Base-by-base conservation (phyloP, 2,888 invertebrate species). In the Thysanoteuthis rhombus region DNA sequence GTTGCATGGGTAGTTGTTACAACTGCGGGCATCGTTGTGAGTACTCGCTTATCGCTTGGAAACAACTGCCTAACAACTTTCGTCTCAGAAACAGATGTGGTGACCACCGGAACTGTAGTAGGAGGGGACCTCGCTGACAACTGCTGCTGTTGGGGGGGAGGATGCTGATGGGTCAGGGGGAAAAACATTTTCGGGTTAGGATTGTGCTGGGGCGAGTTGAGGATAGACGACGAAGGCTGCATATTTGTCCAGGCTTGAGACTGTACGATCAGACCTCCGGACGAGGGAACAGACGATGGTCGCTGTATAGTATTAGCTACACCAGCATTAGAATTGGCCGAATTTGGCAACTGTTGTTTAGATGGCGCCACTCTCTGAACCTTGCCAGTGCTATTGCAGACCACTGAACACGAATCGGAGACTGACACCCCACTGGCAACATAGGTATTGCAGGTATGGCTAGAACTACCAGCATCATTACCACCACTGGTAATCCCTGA, bases 1-100 rank as follows among this genome's bases (percentile, higher is more conserved):
- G 94, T 94, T 32, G 94, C 94, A 45, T 95, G 94, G 47, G 95
- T 90, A 75, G 40, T 95, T 89, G 94, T 94, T 8, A 94, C 94
- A 42, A 94, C 93, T 38, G 94, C 94, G 42, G 95, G 95, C 94
- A 90, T 94, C 94, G 89, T 94, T 58, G 92, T 95, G 36, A n/a
- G 75, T 93, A 40, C 95, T 94, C 93, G 93, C 90, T 93, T 94
- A 58, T 96, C 97, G 47, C 94, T 95, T 32, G 96, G 95, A 94
- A 97, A 97, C 90, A 97, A 95, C 95, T 97, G 97, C 52, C 97
- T 95, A 3, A 95, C 95, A 39, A 96, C 96, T 95, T 94, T 96
- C 95, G 47, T 95, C 95, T 38, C 92, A n/a, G 52, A 39, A 47
- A 52, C 93, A 52, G 93, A 45, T 92, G 93, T 42, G 32, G 94